Conservation (phyloP, 1,140 invertebrate genomes). For the Drosophila rufa region DNA sequence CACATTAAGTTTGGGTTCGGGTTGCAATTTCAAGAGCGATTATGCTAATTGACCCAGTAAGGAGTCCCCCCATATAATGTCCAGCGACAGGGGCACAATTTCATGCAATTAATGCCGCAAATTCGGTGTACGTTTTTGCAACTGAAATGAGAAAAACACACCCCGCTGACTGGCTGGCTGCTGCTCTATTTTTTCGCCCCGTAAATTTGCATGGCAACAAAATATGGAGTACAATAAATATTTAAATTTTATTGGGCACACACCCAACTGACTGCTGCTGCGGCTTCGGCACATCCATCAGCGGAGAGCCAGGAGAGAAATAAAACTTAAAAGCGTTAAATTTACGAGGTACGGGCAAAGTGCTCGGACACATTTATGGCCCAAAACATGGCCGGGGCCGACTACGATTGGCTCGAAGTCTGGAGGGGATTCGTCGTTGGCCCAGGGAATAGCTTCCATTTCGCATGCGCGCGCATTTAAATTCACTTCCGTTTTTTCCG, state of each 20-base stretch:
- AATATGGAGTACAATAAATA: slow-evolving; percentile 75
- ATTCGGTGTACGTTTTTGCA: slow-evolving; percentile 58
- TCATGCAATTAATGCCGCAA: slow-evolving; percentile 67
- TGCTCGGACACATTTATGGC: slow-evolving; percentile 64
- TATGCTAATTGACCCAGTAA: slow-evolving; percentile 76
- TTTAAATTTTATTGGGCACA: slow-evolving; percentile 67
- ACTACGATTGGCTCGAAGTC: slow-evolving; percentile 39
- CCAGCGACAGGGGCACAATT: slow-evolving; percentile 49
- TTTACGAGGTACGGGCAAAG: slow-evolving; percentile 67
- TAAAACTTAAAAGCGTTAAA: slow-evolving; percentile 77
- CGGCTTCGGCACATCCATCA: slow-evolving; percentile 24
- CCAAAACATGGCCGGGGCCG: slow-evolving; percentile 60
- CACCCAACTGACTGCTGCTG: neutral
- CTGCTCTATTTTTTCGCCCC: slow-evolving; percentile 18
- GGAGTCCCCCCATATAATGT: slow-evolving; percentile 24
- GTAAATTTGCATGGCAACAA: slow-evolving; percentile 64
- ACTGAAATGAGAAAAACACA: slow-evolving; percentile 40
- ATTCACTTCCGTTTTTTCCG: slow-evolving; percentile 72
- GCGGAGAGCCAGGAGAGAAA: slow-evolving; percentile 39
- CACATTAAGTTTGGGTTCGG: slow-evolving; percentile 44
- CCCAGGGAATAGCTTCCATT: slow-evolving; percentile 46
- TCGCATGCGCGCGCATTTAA: slow-evolving; percentile 83
- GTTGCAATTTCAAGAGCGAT: slow-evolving; percentile 77
- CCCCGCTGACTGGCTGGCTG: slow-evolving; percentile 2
- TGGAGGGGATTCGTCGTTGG: neutral